Conservation (phyloP, 2,797 vertebrate genomes). For the Siniperca obscura region DNA sequence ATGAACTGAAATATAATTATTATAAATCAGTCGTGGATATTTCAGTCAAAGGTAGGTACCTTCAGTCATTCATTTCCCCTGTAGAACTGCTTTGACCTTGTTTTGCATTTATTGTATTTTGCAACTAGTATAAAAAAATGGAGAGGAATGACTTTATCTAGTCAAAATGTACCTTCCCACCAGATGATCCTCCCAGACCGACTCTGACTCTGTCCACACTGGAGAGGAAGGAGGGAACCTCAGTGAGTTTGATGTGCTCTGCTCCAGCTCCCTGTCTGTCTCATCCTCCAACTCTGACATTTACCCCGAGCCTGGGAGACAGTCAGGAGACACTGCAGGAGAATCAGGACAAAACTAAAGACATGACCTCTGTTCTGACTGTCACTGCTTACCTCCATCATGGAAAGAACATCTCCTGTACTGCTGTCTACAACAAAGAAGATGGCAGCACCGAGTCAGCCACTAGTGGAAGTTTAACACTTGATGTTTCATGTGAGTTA, state of each 20-base stretch:
- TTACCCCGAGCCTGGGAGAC: constrained; percentile 47
- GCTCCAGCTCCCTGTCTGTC: constrained; percentile 58
- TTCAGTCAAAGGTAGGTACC: constrained; percentile 23
- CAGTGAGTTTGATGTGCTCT: constrained; percentile 61
- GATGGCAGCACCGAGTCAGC: constrained; percentile 15
- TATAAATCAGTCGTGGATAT: accelerated
- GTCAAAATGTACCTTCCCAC: neutral
- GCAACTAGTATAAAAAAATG: neutral
- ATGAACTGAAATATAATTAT: accelerated
- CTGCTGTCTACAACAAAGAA: constrained; percentile 53
- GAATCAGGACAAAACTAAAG: constrained; percentile 50
- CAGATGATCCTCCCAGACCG: constrained; percentile 29
- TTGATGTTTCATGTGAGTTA: constrained; percentile 53
- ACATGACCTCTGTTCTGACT: constrained; percentile 51
- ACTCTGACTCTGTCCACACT: constrained; percentile 36
- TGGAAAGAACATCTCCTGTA: constrained; percentile 55
- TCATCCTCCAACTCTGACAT: constrained; percentile 52
- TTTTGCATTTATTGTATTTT: neutral
- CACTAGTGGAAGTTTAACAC: neutral
- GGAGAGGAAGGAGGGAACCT: constrained; percentile 47
- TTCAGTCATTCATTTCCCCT: neutral
- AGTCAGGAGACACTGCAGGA: constrained; percentile 53
- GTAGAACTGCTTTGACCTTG: neutral
- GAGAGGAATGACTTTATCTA: neutral
- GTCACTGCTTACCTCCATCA: constrained; percentile 63